phyloP scores from a whole-genome alignment of 2,113 vertebrate species.

The Neodontobutis hainanensis region DNA sequence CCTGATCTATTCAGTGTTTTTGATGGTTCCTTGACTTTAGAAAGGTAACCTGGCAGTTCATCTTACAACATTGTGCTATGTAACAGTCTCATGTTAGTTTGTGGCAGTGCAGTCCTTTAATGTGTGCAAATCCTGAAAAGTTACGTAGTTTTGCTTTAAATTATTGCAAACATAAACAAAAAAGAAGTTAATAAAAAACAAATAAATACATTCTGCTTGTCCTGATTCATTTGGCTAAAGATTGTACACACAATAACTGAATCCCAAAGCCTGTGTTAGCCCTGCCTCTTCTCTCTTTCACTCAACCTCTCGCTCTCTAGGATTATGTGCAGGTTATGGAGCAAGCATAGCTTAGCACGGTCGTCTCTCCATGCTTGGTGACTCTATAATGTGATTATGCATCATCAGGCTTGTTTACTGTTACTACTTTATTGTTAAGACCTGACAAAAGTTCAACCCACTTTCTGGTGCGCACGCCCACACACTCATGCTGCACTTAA shows the following conservation, averaged over 20 bases:
- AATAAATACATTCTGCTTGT: too few relatives aligned
- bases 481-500: conserved; percentile 64
- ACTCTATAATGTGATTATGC: conserved; percentile 92
- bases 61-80: too few relatives aligned
- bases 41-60: background rate
- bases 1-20: too few relatives aligned
- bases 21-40: too few relatives aligned
- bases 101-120: background rate
- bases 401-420: conserved; percentile 94
- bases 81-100: background rate
- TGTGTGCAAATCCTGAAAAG: background rate
- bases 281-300: conserved; percentile 30
- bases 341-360: conserved; percentile 80
- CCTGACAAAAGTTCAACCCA: conserved; percentile 78
- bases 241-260: conserved; percentile 81
- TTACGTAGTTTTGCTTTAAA: background rate
- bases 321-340: conserved; percentile 90
- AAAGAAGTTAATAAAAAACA: conserved; percentile 37
- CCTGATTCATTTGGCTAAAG: conserved; percentile 83
- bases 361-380: conserved; percentile 85
- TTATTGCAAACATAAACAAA: background rate
- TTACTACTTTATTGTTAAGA: conserved; percentile 74
- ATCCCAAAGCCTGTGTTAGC: conserved; percentile 80
- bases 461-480: conserved; percentile 66
- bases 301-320: conserved; percentile 72